A percentile compares a stretch with the other conserved stretches of the same genome.
phyloP scores from a whole-genome alignment of 2,888 invertebrate genomes.

The Temnothorax rugatulus region DNA sequence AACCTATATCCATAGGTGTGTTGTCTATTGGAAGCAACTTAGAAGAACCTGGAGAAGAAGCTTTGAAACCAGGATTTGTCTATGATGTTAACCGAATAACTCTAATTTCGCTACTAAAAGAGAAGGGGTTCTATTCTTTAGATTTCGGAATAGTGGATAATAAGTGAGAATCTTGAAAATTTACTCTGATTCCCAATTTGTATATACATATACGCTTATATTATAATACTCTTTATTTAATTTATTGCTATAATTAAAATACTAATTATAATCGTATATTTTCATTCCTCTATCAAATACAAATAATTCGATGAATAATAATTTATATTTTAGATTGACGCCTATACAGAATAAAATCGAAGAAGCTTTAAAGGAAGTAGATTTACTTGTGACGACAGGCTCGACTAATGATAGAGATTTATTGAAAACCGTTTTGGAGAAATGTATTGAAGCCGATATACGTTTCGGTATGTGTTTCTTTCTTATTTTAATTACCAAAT shows the following conservation, averaged over 20 bases:
- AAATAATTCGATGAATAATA: too few relatives aligned
- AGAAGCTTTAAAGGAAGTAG: not conserved
- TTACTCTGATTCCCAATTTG: not conserved
- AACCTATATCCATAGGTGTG: not conserved
- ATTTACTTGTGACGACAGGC: constrained; percentile 23
- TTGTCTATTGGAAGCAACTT: constrained; percentile 15
- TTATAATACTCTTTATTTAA: constrained; percentile 3
- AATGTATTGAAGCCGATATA: not conserved
- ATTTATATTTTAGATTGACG: not conserved
- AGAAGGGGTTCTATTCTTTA: not conserved
- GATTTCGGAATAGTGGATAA: constrained; percentile 5
- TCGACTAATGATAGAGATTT: not conserved
- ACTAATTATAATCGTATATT: not conserved
- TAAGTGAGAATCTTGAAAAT: not conserved
- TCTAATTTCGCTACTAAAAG: constrained; percentile 7
- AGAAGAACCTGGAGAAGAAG: not conserved
- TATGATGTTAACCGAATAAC: constrained; percentile 13
- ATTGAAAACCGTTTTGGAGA: not conserved
- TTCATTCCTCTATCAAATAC: too few relatives aligned
- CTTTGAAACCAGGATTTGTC: not conserved
- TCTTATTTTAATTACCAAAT: not conserved
- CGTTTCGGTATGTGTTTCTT: constrained; percentile 11
- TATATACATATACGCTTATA: too few relatives aligned
- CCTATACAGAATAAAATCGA: not conserved
- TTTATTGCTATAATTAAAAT: not conserved